Evolutionary conservation across 2,797 vertebrate genomes (phyloP).

Genomic region (Gadopsis bispinosus): DNA sequence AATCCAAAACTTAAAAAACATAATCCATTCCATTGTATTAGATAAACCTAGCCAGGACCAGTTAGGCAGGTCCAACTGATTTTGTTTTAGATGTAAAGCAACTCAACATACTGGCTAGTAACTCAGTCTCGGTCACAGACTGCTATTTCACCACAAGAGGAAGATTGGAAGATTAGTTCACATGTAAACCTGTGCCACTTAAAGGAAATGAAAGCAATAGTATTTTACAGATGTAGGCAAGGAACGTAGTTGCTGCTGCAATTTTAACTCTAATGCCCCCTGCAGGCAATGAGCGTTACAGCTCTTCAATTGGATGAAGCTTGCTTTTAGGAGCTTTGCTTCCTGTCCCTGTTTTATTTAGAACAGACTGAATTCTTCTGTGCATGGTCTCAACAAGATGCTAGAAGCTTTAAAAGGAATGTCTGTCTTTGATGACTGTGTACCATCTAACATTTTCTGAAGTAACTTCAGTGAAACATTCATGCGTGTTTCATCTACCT

Average conservation of each 20-base stretch:
- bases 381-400: slow-evolving; percentile 39
- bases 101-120: background rate
- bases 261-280: slow-evolving; percentile 14
- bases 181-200: slow-evolving; percentile 6
- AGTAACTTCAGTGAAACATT: slow-evolving; percentile 44
- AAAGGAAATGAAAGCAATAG: slow-evolving; percentile 11
- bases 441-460: slow-evolving; percentile 44
- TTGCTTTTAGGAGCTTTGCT: slow-evolving; percentile 35
- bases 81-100: slow-evolving; percentile 11
- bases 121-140: background rate
- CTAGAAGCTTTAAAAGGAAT: slow-evolving; percentile 40
- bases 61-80: background rate
- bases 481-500: slow-evolving; percentile 21
- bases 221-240: background rate
- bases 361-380: slow-evolving; percentile 13
- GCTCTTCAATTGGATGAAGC: slow-evolving; percentile 16
- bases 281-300: slow-evolving; percentile 5
- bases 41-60: background rate
- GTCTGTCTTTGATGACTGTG: slow-evolving; percentile 39
- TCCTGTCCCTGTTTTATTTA: slow-evolving; percentile 44
- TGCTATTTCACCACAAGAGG: background rate
- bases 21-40: slow-evolving; percentile 17
- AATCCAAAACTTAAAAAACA: slow-evolving; percentile 31
- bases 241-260: slow-evolving; percentile 14
- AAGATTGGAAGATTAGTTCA: background rate